Evolutionary conservation across 1,140 invertebrate species (phyloP).

Genomic region (Orius laevigatus): DNA sequence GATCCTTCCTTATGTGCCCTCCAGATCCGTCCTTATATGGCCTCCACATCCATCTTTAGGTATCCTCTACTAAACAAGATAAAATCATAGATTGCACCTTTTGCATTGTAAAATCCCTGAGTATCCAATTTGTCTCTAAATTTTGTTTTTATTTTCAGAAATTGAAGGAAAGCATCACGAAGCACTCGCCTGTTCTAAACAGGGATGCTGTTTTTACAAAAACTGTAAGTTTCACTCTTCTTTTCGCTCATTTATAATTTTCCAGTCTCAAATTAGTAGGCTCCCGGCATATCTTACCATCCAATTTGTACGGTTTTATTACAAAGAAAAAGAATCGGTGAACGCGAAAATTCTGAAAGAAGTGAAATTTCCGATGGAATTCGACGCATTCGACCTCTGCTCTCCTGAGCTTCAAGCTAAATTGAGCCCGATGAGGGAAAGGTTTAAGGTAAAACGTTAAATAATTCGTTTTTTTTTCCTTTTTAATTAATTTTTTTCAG

Average conservation of each 20-base stretch:
- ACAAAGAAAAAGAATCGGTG: constrained; percentile 88
- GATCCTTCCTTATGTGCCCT: too few relatives aligned
- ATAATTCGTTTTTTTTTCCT: too few relatives aligned
- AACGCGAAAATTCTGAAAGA: constrained; percentile 98
- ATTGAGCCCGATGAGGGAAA: constrained; percentile 69
- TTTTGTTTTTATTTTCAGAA: too few relatives aligned
- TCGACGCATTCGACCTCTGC: constrained; percentile 94
- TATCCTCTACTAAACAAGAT: too few relatives aligned
- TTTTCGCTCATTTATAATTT: too few relatives aligned
- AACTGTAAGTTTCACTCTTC: too few relatives aligned
- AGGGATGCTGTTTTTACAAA: constrained; percentile 88
- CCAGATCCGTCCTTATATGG: too few relatives aligned
- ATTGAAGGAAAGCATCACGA: constrained; percentile 88
- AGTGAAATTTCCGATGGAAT: constrained; percentile 89
- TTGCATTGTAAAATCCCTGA: too few relatives aligned
- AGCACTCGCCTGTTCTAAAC: constrained; percentile 69
- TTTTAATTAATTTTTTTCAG: too few relatives aligned
- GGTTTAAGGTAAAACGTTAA: constrained; percentile 74
- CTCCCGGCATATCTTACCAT: constrained; percentile 93
- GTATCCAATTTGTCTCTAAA: too few relatives aligned
- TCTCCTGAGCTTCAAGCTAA: constrained; percentile 77
- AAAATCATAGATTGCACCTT: too few relatives aligned
- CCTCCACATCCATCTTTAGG: too few relatives aligned
- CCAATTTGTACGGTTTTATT: constrained; percentile 96
- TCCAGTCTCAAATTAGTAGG: constrained; percentile 81